Evolutionary conservation across 2,113 vertebrate species (phyloP).

Genomic region (Zosterops japonicus): DNA sequence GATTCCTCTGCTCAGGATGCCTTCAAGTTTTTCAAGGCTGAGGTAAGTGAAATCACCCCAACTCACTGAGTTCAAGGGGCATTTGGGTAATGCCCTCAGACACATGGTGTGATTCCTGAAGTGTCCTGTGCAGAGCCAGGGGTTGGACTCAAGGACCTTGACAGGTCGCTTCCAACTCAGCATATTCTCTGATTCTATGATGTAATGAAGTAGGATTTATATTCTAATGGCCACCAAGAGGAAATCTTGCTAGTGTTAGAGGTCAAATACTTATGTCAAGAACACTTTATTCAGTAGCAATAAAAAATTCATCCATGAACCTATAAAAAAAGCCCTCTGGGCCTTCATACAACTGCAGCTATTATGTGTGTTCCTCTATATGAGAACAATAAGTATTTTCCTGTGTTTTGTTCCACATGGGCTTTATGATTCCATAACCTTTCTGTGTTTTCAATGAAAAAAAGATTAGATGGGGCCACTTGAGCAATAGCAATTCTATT

Average conservation of each 20-base stretch:
- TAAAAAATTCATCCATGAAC: constrained; percentile 49
- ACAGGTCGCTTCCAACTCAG: background rate
- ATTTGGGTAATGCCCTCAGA: accelerated
- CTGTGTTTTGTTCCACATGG: constrained; percentile 36
- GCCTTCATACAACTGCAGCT: background rate
- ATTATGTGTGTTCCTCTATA: constrained; percentile 23
- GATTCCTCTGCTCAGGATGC: background rate
- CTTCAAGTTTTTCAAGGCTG: background rate
- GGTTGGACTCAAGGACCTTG: accelerated
- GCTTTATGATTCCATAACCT: constrained; percentile 15
- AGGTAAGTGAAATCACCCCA: background rate
- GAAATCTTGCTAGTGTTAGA: constrained; percentile 46
- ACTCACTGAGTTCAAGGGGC: background rate
- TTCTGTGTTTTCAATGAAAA: constrained; percentile 53
- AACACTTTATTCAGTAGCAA: constrained; percentile 66
- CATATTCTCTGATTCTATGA: background rate
- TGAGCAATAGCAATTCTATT: constrained; percentile 32
- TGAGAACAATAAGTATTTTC: constrained; percentile 53
- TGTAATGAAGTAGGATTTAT: constrained; percentile 23
- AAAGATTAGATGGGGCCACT: constrained; percentile 24
- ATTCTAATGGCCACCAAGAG: constrained; percentile 44
- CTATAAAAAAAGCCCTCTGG: constrained; percentile 35
- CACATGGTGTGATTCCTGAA: background rate
- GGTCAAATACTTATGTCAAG: constrained; percentile 61
- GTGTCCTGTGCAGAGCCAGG: background rate